phyloP scores from a whole-genome alignment of 2,797 vertebrate species.

The Brachyalestes nurse region DNA sequence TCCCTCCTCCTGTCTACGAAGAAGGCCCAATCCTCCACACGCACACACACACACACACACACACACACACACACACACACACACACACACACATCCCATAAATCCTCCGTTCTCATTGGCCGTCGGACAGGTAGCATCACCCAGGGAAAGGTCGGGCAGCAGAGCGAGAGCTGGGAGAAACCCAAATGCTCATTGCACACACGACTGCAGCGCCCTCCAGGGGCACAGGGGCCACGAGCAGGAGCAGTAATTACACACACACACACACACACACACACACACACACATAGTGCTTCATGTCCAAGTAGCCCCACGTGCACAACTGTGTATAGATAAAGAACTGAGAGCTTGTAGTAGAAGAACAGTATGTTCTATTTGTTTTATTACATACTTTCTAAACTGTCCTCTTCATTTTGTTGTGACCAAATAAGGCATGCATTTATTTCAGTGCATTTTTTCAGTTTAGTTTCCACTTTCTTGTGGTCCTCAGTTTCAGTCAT shows the following conservation, averaged over 20 bases:
- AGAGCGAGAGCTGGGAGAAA: conserved; percentile 6
- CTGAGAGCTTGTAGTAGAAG: background rate
- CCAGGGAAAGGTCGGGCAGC: conserved; percentile 37
- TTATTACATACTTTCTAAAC: too few species aligned
- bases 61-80: conserved; percentile 11
- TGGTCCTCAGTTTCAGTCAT: too few species aligned
- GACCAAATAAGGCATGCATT: too few species aligned
- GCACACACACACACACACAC: conserved; percentile 17
- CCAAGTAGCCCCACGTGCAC: background rate
- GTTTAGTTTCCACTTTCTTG: too few species aligned
- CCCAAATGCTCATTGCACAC: conserved; percentile 20
- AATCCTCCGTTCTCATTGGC: conserved; percentile 39
- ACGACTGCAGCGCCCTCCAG: conserved; percentile 19
- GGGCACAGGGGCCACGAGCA: background rate
- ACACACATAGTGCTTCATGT: background rate
- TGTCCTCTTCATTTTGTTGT: too few species aligned
- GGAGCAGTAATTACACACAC: conserved; percentile 16
- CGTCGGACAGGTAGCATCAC: conserved; percentile 44
- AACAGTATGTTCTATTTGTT: background rate
- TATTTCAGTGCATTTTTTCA: too few species aligned
- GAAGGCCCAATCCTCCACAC: conserved; percentile 36
- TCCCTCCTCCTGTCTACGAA: conserved; percentile 24
- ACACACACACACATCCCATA: conserved; percentile 35
- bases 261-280: background rate
- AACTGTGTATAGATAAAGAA: background rate